Percentiles rank a stretch among this genome's conserved stretches.
Evolutionary conservation across 2,113 vertebrate genomes (phyloP).

Genomic region (Falco punctatus): DNA sequence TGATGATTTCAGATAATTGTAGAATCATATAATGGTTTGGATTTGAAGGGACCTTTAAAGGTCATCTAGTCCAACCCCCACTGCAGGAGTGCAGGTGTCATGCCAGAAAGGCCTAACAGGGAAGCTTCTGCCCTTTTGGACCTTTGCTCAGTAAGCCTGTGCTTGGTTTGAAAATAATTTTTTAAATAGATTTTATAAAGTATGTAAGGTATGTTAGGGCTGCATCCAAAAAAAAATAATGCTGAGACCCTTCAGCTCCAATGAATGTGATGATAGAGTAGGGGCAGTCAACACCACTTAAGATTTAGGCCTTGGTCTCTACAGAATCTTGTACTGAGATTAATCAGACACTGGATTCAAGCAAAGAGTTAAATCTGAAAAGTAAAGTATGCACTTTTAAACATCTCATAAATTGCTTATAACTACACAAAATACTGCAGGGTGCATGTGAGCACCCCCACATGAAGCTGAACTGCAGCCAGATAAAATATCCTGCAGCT

Average conservation of each 20-base stretch:
- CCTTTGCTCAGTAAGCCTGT: not conserved
- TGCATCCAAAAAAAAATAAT: not conserved
- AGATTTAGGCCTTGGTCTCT: not conserved
- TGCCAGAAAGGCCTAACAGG: not conserved
- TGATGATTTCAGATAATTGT: not conserved
- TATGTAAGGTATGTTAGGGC: not conserved
- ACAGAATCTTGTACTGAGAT: not conserved
- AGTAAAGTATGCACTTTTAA: conserved; percentile 8
- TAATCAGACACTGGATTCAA: not conserved
- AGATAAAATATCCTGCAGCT: conserved; percentile 57
- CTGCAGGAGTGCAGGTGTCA: not conserved
- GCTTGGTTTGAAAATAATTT: not conserved
- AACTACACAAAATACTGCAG: conserved; percentile 44
- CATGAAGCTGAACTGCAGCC: conserved; percentile 40
- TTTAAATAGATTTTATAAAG: not conserved
- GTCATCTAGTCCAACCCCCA: not conserved
- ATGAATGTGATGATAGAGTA: not conserved
- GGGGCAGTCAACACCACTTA: not conserved
- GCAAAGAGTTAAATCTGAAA: conserved; percentile 42
- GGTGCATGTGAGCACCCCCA: conserved; percentile 32
- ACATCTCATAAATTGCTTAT: conserved; percentile 32
- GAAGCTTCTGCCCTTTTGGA: not conserved
- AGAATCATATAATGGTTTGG: not conserved
- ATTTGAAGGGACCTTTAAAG: not conserved
- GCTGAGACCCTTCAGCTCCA: not conserved